A percentile compares a stretch with the other conserved stretches of the same genome.
Conservation (phyloP, 2,888 invertebrate genomes). For the Orthonevra nobilis region DNA sequence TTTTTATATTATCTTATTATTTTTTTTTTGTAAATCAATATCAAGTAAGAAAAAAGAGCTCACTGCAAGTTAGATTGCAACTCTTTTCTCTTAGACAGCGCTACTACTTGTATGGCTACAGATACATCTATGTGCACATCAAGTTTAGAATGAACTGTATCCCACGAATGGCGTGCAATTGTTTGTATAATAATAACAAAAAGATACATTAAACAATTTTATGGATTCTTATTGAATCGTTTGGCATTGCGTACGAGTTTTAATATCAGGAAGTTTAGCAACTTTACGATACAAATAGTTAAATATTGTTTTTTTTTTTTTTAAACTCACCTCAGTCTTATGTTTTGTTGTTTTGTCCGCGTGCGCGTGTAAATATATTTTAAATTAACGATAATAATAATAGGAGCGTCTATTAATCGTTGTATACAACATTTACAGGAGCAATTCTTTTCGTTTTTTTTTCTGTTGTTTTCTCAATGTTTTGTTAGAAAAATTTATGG, state of each 20-base stretch:
- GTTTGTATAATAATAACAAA: conserved; percentile 21
- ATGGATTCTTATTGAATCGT: too few species aligned
- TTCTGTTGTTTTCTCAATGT: conserved; percentile 2
- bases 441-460: background rate
- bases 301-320: too few species aligned
- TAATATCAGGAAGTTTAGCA: too few species aligned
- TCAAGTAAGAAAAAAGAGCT: conserved; percentile 47
- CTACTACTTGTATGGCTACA: background rate
- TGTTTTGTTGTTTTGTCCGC: conserved; percentile 76
- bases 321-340: conserved; percentile 79
- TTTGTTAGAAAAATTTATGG: background rate
- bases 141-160: conserved; percentile 33
- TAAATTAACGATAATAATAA: conserved; percentile 35
- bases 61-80: conserved; percentile 44
- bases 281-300: too few species aligned
- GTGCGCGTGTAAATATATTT: conserved; percentile 64
- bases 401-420: conserved; percentile 37
- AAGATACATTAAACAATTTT: too few species aligned
- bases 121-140: conserved; percentile 26
- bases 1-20: conserved; percentile 33
- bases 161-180: conserved; percentile 25
- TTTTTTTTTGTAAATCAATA: too few species aligned
- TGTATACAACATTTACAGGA: conserved; percentile 52
- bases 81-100: conserved; percentile 44
- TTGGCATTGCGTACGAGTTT: too few species aligned